Evolutionary conservation across 1,140 invertebrate species (phyloP).

Genomic region (Reticulitermes speratus): DNA sequence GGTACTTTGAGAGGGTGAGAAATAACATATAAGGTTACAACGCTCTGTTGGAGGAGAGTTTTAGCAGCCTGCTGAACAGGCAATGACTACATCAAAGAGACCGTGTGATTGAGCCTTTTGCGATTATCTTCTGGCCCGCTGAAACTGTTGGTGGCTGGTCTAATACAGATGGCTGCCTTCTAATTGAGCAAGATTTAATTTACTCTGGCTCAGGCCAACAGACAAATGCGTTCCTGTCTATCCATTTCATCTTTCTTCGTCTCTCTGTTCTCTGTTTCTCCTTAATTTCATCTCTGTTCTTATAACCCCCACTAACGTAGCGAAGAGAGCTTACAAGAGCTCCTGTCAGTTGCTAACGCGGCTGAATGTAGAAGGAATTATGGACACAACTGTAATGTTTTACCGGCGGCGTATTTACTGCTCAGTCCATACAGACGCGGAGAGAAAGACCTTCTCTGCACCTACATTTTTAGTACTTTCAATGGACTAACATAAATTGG

Average conservation of each 20-base stretch:
- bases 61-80: background rate
- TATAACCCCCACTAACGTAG: background rate
- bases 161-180: slow-evolving; percentile 4
- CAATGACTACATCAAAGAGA: slow-evolving; percentile 7
- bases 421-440: background rate
- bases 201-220: background rate
- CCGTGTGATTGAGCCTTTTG: slow-evolving; percentile 6
- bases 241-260: background rate
- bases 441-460: background rate
- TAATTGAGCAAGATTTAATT: slow-evolving; percentile 28
- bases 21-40: background rate
- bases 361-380: background rate
- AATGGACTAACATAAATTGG: background rate
- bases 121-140: background rate
- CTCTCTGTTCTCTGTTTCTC: background rate
- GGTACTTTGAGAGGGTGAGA: background rate
- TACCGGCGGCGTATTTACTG: background rate
- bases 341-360: background rate
- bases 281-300: slow-evolving; percentile 16
- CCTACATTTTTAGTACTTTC: background rate
- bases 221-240: background rate
- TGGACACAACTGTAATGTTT: background rate
- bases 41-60: background rate
- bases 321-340: background rate
- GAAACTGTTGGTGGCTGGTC: background rate